Evolutionary conservation across 2,888 invertebrate species (phyloP).

Genomic region (Nomada fucata): DNA sequence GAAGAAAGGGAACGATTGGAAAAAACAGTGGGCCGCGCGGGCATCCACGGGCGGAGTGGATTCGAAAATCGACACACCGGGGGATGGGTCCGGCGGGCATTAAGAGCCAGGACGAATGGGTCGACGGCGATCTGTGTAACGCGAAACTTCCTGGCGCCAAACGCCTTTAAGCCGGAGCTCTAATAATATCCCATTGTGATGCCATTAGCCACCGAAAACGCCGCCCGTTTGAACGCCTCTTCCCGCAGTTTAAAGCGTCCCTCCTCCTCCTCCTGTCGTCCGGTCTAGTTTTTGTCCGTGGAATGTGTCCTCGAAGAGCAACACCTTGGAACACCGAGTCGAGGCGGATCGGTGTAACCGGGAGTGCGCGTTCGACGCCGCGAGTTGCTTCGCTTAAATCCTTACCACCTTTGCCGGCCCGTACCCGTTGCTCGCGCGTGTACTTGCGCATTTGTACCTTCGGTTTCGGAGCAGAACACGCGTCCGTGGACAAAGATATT

Average conservation of each 20-base stretch:
- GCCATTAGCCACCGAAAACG: constrained; percentile 80
- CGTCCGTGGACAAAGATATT: too few species aligned
- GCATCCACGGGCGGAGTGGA: constrained; percentile 11
- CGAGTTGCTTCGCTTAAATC: constrained; percentile 22
- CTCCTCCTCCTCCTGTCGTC: background rate
- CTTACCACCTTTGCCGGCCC: background rate
- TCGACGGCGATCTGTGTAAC: constrained; percentile 74
- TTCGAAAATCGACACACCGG: constrained; percentile 50
- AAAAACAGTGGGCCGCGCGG: background rate
- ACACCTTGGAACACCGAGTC: constrained; percentile 33
- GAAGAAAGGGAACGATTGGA: background rate
- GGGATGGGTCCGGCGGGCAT: constrained; percentile 43
- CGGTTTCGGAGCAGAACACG: background rate
- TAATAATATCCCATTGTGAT: constrained; percentile 83
- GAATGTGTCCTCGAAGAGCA: constrained; percentile 7
- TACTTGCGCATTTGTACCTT: background rate
- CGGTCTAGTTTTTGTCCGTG: background rate
- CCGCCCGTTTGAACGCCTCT: constrained; percentile 52
- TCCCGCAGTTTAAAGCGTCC: background rate
- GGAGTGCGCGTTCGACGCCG: too few species aligned
- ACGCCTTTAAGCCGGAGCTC: constrained; percentile 75
- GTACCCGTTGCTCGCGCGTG: background rate
- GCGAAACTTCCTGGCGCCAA: constrained; percentile 82
- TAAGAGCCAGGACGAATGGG: constrained; percentile 57
- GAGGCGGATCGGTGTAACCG: background rate